Base-by-base conservation (phyloP, 1,140 invertebrate genomes). In the Myzus persicae region DNA sequence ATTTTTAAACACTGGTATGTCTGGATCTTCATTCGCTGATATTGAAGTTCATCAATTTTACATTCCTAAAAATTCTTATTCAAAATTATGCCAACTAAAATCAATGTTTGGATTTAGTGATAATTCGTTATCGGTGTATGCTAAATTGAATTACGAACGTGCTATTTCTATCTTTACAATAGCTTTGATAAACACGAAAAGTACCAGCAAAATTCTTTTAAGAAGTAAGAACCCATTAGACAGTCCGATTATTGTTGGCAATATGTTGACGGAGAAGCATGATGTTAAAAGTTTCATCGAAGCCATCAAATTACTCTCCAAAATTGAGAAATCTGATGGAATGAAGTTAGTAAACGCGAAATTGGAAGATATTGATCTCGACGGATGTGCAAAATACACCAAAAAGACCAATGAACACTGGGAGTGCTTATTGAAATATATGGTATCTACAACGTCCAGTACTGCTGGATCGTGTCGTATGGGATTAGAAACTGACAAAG, bases 161-260 rank as follows among this genome's bases (percentile, higher is more conserved):
- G 91, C 40, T 54, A 85, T 93, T 54, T 93, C 91, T 22, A 85
- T 93, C 40, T 84, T 85, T 26, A 85, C 91, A 54, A n/a, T 93
- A 40, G 46, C 91, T 40, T 42, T 93, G 22, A 44, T 93, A 38
- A 42, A 84, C 92, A 97, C 98, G 0, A 96, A 96, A 93, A 97
- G 97, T 90, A 95, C 96, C 88, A 98, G 98, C 18, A 96, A 95
- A 85, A 95, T 98, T 6, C 95, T 96, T 93, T 94, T 98, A 1
- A 95, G 94, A 82, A 96, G 96, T 31, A 95, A 95, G 0, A 96
- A 98, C 94, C 97, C 98, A 0, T 95, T 95, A 26, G 96, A 96
- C 0, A 96, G 97, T 94, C 98, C 98, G 0, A 94, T 96, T 11
- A 98, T 99, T 46, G 97, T 97, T 95, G 97, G 98, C 2, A 98